A percentile compares a stretch with the other conserved stretches of the same genome.
These are phyloP conservation scores for Archips xylosteana DNA, from an alignment of 2,888 invertebrate species.

Conservation along the genomic window DNA sequence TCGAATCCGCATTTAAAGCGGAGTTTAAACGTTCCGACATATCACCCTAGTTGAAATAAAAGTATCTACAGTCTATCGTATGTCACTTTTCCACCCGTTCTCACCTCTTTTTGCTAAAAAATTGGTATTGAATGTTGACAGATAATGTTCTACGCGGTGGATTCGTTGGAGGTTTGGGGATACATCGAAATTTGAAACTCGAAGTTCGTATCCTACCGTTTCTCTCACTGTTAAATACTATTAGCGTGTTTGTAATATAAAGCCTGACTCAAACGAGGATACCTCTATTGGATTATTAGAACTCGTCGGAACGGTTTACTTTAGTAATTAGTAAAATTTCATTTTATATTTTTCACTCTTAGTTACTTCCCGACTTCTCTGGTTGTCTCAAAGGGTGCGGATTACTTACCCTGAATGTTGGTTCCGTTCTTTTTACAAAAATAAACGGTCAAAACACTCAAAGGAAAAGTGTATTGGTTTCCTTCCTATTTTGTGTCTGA, in stretches of 20 bases:
- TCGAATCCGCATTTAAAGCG: neutral
- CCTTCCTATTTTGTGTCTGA: neutral
- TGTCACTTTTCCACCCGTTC: neutral
- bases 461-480: neutral
- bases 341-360: too few relatives aligned
- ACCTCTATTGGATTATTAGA: too few relatives aligned
- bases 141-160: neutral
- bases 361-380: neutral
- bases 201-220: too few relatives aligned
- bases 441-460: neutral
- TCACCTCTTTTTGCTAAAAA: neutral
- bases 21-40: neutral
- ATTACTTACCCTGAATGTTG: neutral
- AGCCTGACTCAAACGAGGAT: neutral
- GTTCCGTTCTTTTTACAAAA: neutral
- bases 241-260: too few relatives aligned
- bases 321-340: too few relatives aligned
- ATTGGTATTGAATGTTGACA: neutral
- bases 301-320: too few relatives aligned
- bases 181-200: too few relatives aligned
- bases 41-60: neutral
- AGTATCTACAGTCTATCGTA: too few relatives aligned
- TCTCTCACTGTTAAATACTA: too few relatives aligned
- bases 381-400: neutral
- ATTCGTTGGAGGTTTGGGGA: neutral